Evolutionary conservation across 2,113 vertebrate genomes (phyloP).

Genomic region (Myotis brandtii): DNA sequence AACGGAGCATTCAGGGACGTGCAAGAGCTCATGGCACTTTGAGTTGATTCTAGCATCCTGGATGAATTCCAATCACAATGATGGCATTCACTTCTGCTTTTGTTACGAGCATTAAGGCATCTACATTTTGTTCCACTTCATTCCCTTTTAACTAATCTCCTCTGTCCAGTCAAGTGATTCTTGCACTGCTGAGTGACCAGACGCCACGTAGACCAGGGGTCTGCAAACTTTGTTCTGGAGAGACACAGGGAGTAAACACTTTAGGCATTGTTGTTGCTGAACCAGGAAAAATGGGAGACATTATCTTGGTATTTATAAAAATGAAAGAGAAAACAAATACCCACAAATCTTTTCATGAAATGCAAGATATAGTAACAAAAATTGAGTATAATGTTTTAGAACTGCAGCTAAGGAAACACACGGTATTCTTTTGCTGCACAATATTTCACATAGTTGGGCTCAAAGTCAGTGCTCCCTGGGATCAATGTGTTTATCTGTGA

Average conservation of each 20-base stretch:
- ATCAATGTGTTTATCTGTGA: neutral
- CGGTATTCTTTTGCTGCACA: neutral
- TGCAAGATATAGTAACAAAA: neutral
- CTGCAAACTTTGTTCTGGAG: neutral
- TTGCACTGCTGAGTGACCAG: neutral
- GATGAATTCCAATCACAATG: neutral
- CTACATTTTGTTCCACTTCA: neutral
- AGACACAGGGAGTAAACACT: neutral
- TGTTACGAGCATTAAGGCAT: neutral
- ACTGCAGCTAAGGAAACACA: neutral
- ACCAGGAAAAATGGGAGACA: neutral
- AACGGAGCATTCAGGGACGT: neutral
- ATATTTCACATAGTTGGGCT: neutral
- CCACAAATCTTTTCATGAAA: neutral
- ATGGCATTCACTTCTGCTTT: neutral
- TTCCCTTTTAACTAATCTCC: neutral
- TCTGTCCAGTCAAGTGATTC: neutral
- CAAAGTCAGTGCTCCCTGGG: too few relatives aligned
- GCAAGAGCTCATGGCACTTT: neutral
- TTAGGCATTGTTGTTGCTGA: neutral
- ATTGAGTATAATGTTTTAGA: neutral
- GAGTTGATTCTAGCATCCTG: slow-evolving; percentile 16
- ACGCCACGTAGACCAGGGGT: neutral
- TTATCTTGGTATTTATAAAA: neutral
- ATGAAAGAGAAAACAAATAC: neutral